These are phyloP conservation scores for Eudyptes chrysolophus DNA, from an alignment of 2,113 vertebrate species.

Conservation along the genomic window DNA sequence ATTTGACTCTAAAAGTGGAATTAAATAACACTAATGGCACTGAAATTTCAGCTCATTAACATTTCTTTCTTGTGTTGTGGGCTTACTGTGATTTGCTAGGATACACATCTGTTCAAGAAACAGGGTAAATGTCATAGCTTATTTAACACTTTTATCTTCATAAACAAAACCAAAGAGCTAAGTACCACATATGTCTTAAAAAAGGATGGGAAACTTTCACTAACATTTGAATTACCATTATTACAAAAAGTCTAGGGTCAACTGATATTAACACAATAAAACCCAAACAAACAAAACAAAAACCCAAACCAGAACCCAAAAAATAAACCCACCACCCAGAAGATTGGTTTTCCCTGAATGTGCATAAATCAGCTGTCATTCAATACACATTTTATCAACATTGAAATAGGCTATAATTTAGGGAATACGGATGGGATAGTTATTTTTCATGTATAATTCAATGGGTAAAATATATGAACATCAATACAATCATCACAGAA, in stretches of 20 bases:
- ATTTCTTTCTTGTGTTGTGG: neutral
- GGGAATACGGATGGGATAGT: neutral
- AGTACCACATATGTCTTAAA: neutral
- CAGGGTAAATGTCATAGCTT: neutral
- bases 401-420: neutral
- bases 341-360: accelerated
- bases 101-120: neutral
- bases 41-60: neutral
- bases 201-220: neutral
- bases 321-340: neutral
- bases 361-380: neutral
- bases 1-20: neutral
- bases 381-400: neutral
- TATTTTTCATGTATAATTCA: neutral
- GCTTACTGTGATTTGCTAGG: neutral
- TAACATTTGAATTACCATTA: neutral
- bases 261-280: neutral
- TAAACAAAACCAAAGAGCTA: neutral
- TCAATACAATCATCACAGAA: neutral
- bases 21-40: neutral
- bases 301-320: neutral
- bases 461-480: neutral
- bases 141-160: neutral
- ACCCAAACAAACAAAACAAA: neutral
- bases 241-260: neutral